Conservation (phyloP, 1,140 invertebrate genomes). For the Macrosteles quadrilineatus region DNA sequence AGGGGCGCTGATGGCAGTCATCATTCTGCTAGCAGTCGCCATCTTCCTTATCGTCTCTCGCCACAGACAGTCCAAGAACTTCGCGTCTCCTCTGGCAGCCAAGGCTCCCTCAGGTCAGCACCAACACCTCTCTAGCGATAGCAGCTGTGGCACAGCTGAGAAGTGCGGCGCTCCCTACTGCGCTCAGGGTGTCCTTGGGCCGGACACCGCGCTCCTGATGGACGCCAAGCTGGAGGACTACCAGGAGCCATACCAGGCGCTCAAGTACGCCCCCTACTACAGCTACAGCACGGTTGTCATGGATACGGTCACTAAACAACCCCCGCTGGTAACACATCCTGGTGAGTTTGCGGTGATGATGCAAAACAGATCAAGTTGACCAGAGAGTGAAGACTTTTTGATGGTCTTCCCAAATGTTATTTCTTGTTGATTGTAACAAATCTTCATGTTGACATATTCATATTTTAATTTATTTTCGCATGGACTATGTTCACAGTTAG, state of each 20-base stretch:
- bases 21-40: conserved; percentile 69
- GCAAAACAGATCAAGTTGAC: not conserved
- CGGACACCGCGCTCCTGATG: conserved; percentile 51
- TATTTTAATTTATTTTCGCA: too few relatives aligned
- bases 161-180: conserved; percentile 46
- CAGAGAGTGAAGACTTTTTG: too few relatives aligned
- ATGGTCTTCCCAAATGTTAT: too few relatives aligned
- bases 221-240: conserved; percentile 70
- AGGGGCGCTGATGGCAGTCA: conserved; percentile 75
- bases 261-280: conserved; percentile 68
- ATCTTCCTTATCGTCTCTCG: conserved; percentile 78
- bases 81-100: conserved; percentile 69
- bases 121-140: conserved; percentile 51
- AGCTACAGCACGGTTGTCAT: conserved; percentile 76
- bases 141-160: conserved; percentile 56
- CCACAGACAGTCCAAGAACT: conserved; percentile 75
- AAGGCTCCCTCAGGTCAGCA: conserved; percentile 51
- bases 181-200: conserved; percentile 52
- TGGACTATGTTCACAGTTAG: too few relatives aligned
- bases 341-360: conserved; percentile 51
- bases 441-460: too few relatives aligned
- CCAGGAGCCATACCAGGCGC: conserved; percentile 75
- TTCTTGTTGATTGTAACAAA: too few relatives aligned
- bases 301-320: conserved; percentile 63
- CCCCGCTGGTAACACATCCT: conserved; percentile 54